Base-by-base conservation (phyloP, 92 coral and sea anemone species). In the Virgularia gustaviana region DNA sequence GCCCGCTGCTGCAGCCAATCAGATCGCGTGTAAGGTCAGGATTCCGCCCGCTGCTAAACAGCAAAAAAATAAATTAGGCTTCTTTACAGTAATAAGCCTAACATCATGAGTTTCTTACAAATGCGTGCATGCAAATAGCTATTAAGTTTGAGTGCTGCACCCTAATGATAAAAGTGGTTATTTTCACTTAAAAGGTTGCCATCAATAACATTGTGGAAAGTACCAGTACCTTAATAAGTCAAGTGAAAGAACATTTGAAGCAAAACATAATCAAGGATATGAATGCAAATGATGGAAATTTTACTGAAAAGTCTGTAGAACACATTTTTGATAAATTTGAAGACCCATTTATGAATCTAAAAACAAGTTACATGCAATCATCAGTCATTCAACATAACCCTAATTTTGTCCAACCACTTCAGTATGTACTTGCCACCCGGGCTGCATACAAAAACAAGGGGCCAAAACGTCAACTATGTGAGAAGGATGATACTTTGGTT, bases 251-350 rank as follows among this genome's bases (percentile, higher is more conserved):
- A 35, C 49, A 36, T 35, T 36, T 62, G 20, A 62, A 62, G 22
- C 49, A 62, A 29, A 59, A 59, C 20, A 31, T 62, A 9, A 62
- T 36, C 11, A 36, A 49, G 7, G n/a, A 36, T 27, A 62, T 62
- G 10, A 36, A 62, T 2, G 70, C n/a, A 35, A 62, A 6, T 1
- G 45, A 10, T 35, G 49, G 19, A 9, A 2, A 35, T 9, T 37
- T 62, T 5, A 34, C 70, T 2, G 38, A 45, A 62, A 49, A 62
- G 38, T 35, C 70, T 36, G 70, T 62, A 7, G 47, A 62, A 62
- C 49, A 62, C 7, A 62, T 62, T 35, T 62, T 62, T 62, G 70
- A 62, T 62, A 54, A 54, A 31, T 54, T 54, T 54, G 60, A 54
- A n/a, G 70, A 62, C 70, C 49, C 70, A 62, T 62, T 62, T 8